Conservation (phyloP, 2,797 vertebrate species). For the Catamblyrhynchus diadema region DNA sequence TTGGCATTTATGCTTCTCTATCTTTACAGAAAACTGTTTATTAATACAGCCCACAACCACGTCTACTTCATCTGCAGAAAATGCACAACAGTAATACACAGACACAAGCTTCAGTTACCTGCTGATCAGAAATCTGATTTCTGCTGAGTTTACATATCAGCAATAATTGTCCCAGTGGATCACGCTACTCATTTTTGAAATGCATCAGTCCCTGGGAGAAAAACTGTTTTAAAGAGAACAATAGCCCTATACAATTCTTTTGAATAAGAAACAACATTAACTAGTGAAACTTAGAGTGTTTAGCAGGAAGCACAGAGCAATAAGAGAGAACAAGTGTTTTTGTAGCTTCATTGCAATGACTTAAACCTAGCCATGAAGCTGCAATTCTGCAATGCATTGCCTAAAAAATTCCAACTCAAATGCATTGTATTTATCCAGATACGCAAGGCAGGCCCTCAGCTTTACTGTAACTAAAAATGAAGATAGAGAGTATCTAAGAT, state of each 20-base stretch:
- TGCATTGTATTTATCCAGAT: not conserved
- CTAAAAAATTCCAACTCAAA: not conserved
- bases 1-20: not conserved
- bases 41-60: not conserved
- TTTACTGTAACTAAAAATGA: not conserved
- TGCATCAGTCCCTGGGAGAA: not conserved
- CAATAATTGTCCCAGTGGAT: not conserved
- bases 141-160: not conserved
- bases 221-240: not conserved
- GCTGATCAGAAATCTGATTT: not conserved
- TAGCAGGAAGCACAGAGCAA: not conserved
- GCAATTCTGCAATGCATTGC: not conserved
- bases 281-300: not conserved
- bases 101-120: not conserved
- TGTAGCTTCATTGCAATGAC: not conserved
- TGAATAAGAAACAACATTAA: not conserved
- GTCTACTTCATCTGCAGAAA: not conserved
- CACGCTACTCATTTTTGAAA: not conserved
- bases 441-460: not conserved
- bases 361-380: not conserved
- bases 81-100: not conserved
- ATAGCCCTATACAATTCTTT: not conserved
- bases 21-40: not conserved
- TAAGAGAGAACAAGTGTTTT: not conserved
- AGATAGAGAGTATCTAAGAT: not conserved